Base-by-base conservation (phyloP, 2,888 invertebrate species). In the Myopa tessellatipennis region DNA sequence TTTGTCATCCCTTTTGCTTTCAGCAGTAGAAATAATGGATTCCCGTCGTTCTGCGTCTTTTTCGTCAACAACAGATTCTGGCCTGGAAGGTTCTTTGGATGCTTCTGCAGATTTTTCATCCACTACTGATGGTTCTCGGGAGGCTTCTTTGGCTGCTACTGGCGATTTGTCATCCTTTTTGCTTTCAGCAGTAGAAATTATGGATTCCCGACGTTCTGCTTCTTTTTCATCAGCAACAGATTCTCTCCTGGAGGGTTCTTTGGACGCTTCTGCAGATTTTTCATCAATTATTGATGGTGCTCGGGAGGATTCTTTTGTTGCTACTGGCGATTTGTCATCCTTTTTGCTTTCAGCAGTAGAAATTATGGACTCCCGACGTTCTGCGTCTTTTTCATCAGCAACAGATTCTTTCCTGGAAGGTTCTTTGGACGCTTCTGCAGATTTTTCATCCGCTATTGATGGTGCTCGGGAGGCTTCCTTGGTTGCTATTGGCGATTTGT, bases 201-300 rank as follows among this genome's bases (percentile, higher is more conserved):
- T 71, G 8, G 83, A 83, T 18, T 81, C 81, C 8, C 76, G 79
- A 12, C 6, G 68, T 50, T 52, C 63, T 60, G 8, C 40, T 40
- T 60, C 61, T 14, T n/a, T 58, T 18, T 77, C 74, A n/a, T 69
- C 69, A 16, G 40, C 76, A 40, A 78, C 71, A 0, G 81, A 82
- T 34, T 60, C 79, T 52, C 83, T 67, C 74, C 80, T 65, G 79
- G 84, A 82, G 4, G 77, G 58, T 55, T 83, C 82, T 12, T 83
- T 83, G 14, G 82, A 80, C 18, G 76, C 60, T 14, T 61, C 8
- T 38, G 75, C n/a, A n/a, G n/a, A n/a, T n/a, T n/a, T n/a, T n/a
- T n/a, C 45, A 2, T 80, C 81, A 3, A 79, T 3, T 18, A 70
- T 52, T 34, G 70, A 70, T 70, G 69, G 69, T 10, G 63, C 63